A percentile compares a stretch with the other conserved stretches of the same genome.
phyloP scores from a whole-genome alignment of 2,888 invertebrate species.

The Caenorhabditis sp. region DNA sequence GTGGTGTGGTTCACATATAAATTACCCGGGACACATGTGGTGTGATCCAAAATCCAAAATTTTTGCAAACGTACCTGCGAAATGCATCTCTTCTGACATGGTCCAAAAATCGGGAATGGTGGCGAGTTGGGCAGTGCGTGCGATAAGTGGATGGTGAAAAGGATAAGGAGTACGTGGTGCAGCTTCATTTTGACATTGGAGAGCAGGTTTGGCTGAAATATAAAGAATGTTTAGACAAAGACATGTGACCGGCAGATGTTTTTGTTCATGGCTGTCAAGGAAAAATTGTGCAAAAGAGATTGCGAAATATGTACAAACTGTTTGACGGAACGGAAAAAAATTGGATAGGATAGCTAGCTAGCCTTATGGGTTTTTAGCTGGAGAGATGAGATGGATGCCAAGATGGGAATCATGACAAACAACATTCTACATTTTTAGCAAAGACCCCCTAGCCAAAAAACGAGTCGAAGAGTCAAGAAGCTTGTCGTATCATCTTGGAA shows the following conservation, averaged over 20 bases:
- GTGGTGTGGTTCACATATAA: constrained; percentile 45
- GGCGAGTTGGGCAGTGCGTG: constrained; percentile 28
- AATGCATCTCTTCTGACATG: constrained; percentile 60
- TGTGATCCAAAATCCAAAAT: too few species aligned
- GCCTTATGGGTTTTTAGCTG: too few species aligned
- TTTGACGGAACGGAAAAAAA: too few species aligned
- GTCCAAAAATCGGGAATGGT: constrained; percentile 52
- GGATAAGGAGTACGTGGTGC: not conserved
- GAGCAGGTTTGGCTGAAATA: constrained; percentile 18
- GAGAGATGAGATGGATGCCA: too few species aligned
- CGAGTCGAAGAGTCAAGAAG: too few species aligned
- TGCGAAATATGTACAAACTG: not conserved
- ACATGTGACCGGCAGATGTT: constrained; percentile 49
- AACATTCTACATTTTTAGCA: constrained; percentile 28
- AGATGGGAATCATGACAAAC: constrained; percentile 33
- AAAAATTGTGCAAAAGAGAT: not conserved
- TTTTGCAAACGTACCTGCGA: constrained; percentile 55
- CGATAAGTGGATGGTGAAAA: constrained; percentile 7
- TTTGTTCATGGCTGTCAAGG: too few species aligned
- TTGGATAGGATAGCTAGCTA: too few species aligned
- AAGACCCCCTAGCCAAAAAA: too few species aligned
- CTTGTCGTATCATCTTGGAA: constrained; percentile 43
- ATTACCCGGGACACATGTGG: constrained; percentile 41
- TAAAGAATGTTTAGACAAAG: not conserved
- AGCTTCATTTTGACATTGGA: constrained; percentile 61